Evolutionary conservation across 2,113 vertebrate genomes (phyloP).

Genomic region (Grammomys surdaster): DNA sequence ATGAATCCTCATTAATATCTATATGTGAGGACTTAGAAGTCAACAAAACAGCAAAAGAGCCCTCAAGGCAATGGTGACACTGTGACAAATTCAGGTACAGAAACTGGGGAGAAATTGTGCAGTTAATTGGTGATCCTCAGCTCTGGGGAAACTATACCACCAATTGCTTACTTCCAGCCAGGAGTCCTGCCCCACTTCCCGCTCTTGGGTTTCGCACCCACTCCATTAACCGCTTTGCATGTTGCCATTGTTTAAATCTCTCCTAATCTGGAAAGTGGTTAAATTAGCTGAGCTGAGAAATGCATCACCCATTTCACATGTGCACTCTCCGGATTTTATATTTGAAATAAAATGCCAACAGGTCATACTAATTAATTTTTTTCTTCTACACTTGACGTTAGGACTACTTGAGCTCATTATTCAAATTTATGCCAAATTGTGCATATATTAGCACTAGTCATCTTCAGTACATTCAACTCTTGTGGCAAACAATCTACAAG

Average conservation of each 20-base stretch:
- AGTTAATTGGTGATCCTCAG: neutral
- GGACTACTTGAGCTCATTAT: constrained; percentile 55
- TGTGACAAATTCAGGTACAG: neutral
- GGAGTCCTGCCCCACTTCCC: neutral
- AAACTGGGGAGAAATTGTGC: neutral
- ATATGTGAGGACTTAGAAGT: neutral
- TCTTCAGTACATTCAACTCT: constrained; percentile 45
- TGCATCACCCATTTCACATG: constrained; percentile 36
- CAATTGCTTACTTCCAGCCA: constrained; percentile 6
- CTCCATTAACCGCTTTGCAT: constrained; percentile 30
- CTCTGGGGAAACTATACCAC: constrained; percentile 2
- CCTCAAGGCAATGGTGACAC: neutral
- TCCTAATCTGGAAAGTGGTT: constrained; percentile 26
- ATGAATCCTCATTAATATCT: neutral
- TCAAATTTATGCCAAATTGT: constrained; percentile 64
- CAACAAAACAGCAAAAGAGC: neutral
- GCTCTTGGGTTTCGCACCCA: neutral
- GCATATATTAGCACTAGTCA: constrained; percentile 64
- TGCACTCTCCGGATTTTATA: constrained; percentile 18
- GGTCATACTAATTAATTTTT: constrained; percentile 71
- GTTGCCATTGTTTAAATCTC: constrained; percentile 28
- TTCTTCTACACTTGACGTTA: constrained; percentile 56
- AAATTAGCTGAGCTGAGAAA: constrained; percentile 41
- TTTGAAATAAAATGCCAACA: constrained; percentile 71
- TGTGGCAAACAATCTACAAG: constrained; percentile 21